Evolutionary conservation across 2,797 vertebrate species (phyloP).

Genomic region (Ptychobarbus kaznakovi): DNA sequence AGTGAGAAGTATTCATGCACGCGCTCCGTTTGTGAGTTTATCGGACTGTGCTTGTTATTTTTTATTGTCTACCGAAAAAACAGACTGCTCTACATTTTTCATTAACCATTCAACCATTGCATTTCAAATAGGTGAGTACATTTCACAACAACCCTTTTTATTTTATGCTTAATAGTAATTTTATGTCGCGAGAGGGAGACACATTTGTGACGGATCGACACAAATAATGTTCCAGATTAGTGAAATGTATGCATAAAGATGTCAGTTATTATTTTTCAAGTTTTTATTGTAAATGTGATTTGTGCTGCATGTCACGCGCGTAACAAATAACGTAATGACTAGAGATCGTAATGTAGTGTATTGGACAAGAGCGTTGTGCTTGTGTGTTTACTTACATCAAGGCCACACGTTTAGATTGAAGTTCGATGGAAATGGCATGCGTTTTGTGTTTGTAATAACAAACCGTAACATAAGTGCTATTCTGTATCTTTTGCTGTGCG

Average conservation of each 20-base stretch:
- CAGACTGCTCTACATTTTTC: constrained; percentile 31
- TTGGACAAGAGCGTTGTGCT: background rate
- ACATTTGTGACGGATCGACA: background rate
- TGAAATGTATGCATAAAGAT: background rate
- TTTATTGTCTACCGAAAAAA: constrained; percentile 25
- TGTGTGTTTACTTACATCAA: constrained; percentile 3
- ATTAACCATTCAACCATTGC: constrained; percentile 65
- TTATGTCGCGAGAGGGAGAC: background rate
- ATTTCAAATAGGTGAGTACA: constrained; percentile 75
- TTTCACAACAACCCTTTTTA: constrained; percentile 6
- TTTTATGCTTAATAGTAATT: background rate
- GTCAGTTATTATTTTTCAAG: background rate
- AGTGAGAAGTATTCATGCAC: constrained; percentile 56
- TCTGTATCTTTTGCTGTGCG: constrained; percentile 2
- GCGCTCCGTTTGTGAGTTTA: constrained; percentile 56
- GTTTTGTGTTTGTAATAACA: constrained; percentile 12
- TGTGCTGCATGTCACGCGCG: constrained; percentile 19
- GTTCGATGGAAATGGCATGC: background rate
- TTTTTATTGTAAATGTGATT: background rate
- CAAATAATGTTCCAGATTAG: background rate
- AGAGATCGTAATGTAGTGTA: background rate
- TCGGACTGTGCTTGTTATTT: constrained; percentile 35
- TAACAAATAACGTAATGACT: constrained; percentile 1
- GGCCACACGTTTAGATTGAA: background rate
- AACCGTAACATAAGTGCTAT: constrained; percentile 15